Conservation (phyloP, 2,888 invertebrate genomes). For the Ichneumon xanthorius region DNA sequence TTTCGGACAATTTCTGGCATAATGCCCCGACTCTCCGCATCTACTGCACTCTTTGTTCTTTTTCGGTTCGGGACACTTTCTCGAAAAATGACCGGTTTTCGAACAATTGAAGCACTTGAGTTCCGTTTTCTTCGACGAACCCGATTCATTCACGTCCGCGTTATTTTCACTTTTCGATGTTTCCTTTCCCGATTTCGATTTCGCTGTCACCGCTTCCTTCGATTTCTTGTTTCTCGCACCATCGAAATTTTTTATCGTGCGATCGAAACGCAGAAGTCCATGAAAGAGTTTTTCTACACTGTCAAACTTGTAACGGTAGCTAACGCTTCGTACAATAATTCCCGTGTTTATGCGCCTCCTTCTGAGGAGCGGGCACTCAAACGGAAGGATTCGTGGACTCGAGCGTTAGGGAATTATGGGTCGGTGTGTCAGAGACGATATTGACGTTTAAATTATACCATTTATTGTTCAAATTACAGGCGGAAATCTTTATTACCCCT, state of each 20-base stretch:
- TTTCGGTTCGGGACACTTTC: neutral
- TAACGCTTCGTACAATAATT: too few species aligned
- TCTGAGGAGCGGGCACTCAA: too few species aligned
- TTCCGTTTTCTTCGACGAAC: neutral
- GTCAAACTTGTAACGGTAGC: too few species aligned
- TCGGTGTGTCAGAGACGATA: too few species aligned
- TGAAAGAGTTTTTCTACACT: neutral
- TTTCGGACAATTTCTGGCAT: conserved; percentile 3
- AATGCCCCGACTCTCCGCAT: neutral
- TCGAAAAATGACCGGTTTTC: neutral
- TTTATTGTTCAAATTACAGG: too few species aligned
- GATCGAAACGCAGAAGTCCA: neutral
- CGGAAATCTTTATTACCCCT: too few species aligned
- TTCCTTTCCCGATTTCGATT: conserved; percentile 7
- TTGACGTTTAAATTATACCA: too few species aligned
- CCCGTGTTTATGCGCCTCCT: too few species aligned
- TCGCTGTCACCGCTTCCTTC: neutral
- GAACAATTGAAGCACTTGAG: neutral
- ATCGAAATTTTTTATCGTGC: conserved; percentile 1
- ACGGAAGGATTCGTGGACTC: too few species aligned
- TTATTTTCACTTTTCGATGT: neutral
- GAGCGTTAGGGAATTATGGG: too few species aligned
- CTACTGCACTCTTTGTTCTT: neutral
- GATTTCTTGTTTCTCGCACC: neutral
- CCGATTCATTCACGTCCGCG: neutral